phyloP scores from a whole-genome alignment of 1,140 invertebrate species.

The Schlechtendalia chinensis region DNA sequence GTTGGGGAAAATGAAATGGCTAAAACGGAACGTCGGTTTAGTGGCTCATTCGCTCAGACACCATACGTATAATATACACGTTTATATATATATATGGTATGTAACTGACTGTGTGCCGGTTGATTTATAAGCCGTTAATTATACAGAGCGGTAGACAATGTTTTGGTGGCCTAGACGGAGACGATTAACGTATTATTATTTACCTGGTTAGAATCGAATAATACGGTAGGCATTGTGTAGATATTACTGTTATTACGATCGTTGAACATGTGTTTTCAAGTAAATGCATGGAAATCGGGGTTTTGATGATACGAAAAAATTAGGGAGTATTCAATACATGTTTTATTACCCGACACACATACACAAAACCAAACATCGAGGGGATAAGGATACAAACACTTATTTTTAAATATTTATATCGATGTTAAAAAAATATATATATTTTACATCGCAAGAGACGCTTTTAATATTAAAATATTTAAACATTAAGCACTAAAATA shows the following conservation, averaged over 20 bases:
- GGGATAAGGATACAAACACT: too few relatives aligned
- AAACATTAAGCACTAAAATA: too few relatives aligned
- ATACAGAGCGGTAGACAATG: conserved; percentile 15
- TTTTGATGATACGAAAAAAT: neutral
- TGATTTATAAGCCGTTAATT: conserved; percentile 46
- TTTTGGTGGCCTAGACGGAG: conserved; percentile 26
- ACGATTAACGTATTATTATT: conserved; percentile 23
- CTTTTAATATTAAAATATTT: too few relatives aligned
- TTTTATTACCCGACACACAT: neutral
- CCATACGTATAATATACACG: neutral
- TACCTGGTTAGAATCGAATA: conserved; percentile 28
- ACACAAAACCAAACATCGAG: neutral
- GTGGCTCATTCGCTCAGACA: too few relatives aligned
- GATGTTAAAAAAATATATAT: too few relatives aligned
- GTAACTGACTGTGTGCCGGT: conserved; percentile 26
- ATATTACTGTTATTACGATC: conserved; percentile 11
- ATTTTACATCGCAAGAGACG: too few relatives aligned
- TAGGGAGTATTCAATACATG: neutral
- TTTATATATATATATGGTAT: too few relatives aligned
- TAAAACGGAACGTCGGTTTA: conserved; percentile 19
- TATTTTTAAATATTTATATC: too few relatives aligned
- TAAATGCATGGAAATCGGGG: neutral
- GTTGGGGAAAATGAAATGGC: neutral
- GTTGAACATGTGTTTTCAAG: conserved; percentile 19
- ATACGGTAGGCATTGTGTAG: neutral